These are phyloP conservation scores for Myanophis thanlyinensis DNA, from an alignment of 2,113 vertebrate species.

Conservation along the genomic window DNA sequence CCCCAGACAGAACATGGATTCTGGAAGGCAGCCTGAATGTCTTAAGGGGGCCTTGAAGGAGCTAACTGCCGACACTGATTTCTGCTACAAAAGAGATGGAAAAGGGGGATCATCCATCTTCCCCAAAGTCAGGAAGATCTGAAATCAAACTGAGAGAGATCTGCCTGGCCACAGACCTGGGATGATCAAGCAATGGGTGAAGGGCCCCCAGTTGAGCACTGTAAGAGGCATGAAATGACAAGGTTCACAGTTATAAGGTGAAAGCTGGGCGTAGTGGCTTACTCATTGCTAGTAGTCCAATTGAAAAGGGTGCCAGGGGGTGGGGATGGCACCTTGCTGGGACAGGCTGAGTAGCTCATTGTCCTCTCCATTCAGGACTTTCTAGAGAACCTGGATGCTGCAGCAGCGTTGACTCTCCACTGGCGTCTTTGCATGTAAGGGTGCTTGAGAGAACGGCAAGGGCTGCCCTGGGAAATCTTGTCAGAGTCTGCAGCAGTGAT, in stretches of 20 bases:
- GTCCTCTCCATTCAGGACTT: not conserved
- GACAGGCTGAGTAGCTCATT: not conserved
- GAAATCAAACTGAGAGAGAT: not conserved
- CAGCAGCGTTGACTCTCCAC: not conserved
- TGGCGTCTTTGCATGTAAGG: not conserved
- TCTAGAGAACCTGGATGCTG: not conserved
- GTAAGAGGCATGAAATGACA: not conserved
- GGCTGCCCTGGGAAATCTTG: not conserved
- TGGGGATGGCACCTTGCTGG: no score
- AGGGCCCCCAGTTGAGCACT: not conserved
- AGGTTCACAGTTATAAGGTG: not conserved
- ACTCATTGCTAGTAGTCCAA: not conserved
- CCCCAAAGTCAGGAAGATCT: not conserved
- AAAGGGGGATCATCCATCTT: not conserved
- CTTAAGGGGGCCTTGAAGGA: not conserved
- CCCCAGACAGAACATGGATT: not conserved
- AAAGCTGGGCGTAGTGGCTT: not conserved
- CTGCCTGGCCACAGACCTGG: not conserved
- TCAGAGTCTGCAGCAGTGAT: no score
- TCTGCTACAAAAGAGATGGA: not conserved
- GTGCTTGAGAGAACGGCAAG: not conserved
- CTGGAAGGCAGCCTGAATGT: not conserved
- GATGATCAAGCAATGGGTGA: not conserved
- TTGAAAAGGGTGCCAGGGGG: not conserved
- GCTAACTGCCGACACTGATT: not conserved